These are phyloP conservation scores for Herpailurus yagouaroundi DNA, from an alignment of 2,113 vertebrate species.

Conservation along the genomic window DNA sequence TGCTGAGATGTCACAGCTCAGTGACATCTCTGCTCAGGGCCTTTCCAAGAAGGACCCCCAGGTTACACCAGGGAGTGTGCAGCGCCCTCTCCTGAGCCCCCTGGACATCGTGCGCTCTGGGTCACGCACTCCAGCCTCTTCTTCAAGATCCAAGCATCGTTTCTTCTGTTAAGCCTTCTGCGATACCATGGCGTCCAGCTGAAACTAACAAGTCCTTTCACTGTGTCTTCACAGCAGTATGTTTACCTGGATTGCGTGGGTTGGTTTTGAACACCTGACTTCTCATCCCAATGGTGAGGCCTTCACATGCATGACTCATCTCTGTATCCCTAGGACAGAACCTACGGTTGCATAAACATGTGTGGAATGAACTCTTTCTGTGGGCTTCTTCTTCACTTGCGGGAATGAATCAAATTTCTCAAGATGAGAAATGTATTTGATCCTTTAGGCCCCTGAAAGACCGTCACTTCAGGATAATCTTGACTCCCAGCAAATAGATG, in stretches of 20 bases:
- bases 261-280: neutral
- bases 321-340: neutral
- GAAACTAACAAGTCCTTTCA: neutral
- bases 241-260: too few species aligned
- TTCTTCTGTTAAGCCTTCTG: neutral
- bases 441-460: neutral
- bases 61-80: neutral
- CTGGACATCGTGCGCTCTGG: neutral
- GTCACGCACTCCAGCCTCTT: neutral
- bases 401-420: neutral
- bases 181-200: neutral
- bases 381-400: neutral
- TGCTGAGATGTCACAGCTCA: neutral
- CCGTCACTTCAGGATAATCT: neutral
- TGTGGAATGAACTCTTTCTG: neutral
- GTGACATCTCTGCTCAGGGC: neutral
- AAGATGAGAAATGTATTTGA: neutral
- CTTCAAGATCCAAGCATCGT: neutral
- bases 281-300: neutral
- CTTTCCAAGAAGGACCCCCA: neutral
- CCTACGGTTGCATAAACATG: neutral
- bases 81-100: neutral
- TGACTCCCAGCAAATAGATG: neutral
- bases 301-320: neutral
- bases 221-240: neutral